Evolutionary conservation across 2,113 vertebrate genomes (phyloP).

Genomic region (Leucoraja erinaceus): DNA sequence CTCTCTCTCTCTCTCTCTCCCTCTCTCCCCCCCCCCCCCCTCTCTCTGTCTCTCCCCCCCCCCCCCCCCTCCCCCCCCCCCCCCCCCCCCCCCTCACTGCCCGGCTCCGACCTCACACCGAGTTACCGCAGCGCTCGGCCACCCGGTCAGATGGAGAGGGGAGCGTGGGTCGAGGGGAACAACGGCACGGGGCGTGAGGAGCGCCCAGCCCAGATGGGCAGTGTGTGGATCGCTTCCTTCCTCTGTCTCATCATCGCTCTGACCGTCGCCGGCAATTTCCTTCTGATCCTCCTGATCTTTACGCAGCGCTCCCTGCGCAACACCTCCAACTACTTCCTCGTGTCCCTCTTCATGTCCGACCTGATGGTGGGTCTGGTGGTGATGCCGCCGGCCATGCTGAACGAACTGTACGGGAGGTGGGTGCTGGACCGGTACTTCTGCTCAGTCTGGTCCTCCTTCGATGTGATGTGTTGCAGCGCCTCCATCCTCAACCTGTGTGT

Average conservation of each 20-base stretch:
- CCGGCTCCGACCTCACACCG: neutral
- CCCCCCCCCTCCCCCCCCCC: neutral
- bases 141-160: neutral
- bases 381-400: conserved; percentile 94
- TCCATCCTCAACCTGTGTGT: conserved; percentile 95
- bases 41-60: neutral
- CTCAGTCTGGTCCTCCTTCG: conserved; percentile 86
- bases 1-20: no score
- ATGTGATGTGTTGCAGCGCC: conserved; percentile 95
- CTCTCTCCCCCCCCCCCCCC: no score
- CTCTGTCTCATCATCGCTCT: conserved; percentile 79
- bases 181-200: conserved; percentile 40
- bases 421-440: conserved; percentile 76
- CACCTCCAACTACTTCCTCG: conserved; percentile 93
- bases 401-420: conserved; percentile 83
- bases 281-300: conserved; percentile 81
- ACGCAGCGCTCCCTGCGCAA: conserved; percentile 82
- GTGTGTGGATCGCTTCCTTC: conserved; percentile 70
- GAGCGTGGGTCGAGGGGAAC: conserved; percentile 43
- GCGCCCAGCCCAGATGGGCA: conserved; percentile 47
- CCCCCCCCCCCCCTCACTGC: neutral
- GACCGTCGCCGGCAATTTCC: conserved; percentile 72
- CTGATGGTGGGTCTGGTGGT: conserved; percentile 94
- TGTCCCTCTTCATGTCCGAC: conserved; percentile 91
- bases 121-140: no score